Base-by-base conservation (phyloP, 2,113 vertebrate genomes). In the Notarius quadriscutis region DNA sequence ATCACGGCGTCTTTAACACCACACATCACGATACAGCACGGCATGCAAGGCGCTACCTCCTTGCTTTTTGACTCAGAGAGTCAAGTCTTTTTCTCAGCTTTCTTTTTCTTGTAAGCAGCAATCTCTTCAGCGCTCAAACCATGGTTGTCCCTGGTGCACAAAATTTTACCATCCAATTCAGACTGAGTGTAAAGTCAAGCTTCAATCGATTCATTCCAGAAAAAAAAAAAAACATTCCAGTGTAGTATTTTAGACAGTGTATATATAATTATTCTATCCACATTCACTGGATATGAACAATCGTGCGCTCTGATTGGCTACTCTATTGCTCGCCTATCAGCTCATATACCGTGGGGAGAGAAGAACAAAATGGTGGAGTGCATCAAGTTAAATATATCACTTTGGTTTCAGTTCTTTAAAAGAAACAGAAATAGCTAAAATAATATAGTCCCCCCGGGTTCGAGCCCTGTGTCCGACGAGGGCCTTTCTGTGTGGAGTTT, bases 51-150 rank as follows among this genome's bases (percentile, higher is more conserved):
- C 88, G 92, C 96, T 97, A 96, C 96, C 96, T 97, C 95, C 90
- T 92, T 89, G 90, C 91, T 94, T 93, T 91, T 27, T 85, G 75
- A 87, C 90, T 91, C 91, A 88, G 90, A 89, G 84, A 91, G 84
- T 95, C 94, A 95, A 93, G 94, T 92, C 92, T 93, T 96, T 96
- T 96, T 95, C 90, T 93, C 95, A 89, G 95, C 93, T 96, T 96
- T 97, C 93, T 94, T 96, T 94, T 91, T 96, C 95, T 92, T 96
- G 96, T 96, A 96, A 18, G 94, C 94, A 84, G 95, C 96, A 93
- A 97, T 94, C 48, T 97, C 97, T 86, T 97, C 96, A 10, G 94
- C 92, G 58, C 92, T 94, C 92, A 97, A 95, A 87, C 97, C 96
- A 58, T 97, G 96, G 94, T 96, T 96, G 93, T 94, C 95, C 93